Evolutionary conservation across 2,797 vertebrate species (phyloP), one percentile per base, ranked within the genome.

Genomic region (Lithobates pipiens): DNA sequence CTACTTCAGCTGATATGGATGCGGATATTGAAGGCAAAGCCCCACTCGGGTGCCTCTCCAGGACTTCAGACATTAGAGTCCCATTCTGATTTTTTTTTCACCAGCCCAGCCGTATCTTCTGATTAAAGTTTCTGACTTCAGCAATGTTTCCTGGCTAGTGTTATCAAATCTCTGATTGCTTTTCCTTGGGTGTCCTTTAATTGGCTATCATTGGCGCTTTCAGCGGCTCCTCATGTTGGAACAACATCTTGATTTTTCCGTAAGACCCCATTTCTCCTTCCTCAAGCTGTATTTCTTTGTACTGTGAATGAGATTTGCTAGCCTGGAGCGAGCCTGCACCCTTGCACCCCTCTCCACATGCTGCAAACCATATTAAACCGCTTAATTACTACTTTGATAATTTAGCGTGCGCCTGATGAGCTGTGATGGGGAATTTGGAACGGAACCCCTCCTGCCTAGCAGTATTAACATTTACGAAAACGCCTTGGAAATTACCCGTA

Each of bases 401-500:
- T 61, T 50, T 3, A 10, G 6, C 4, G 54, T 5, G 10, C 76
- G 18, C 83, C 78, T 73, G 77, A 77, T 76, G 70, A 39, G 44
- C 9, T 23, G 0, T 71, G 44, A n/a, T 32, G 74, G 23, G 77
- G 21, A 68, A 50, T 74, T 68, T 80, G 57, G 71, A 85, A 75
- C n/a, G 16, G 34, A 61, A 9, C 44, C 82, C 72, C 50, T 34
- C 2, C n/a, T 72, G 39, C 68, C 42, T 44, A 34, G 32, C 82
- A 25, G 68, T 23, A 32, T 76, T 76, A 83, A 83, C 73, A 70
- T 83, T 70, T 57, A 15, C 69, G 2, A 74, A 74, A 67, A 42
- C 69, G 23, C 54, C 84, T 75, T 21, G 21, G 63, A 76, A 75
- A 85, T 85, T 54, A 80, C 84, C 72, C 39, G 46, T 36, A 25